Conservation (phyloP, 2,113 vertebrate genomes). For the Rhagologus leucostigma region DNA sequence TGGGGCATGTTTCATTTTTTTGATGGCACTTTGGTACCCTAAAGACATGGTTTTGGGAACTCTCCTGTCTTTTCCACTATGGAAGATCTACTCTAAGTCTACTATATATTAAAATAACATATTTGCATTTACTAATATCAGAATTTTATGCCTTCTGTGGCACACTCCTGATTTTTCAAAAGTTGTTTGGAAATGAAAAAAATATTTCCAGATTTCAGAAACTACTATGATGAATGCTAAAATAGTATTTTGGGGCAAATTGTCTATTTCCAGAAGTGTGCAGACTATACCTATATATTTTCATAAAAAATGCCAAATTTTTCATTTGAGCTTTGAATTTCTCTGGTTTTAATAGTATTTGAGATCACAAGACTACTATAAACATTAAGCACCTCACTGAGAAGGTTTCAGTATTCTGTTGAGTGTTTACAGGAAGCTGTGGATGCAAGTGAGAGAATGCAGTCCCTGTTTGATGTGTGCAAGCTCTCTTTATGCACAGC, state of each 20-base stretch:
- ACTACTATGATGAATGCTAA: background rate
- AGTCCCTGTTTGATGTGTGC: background rate
- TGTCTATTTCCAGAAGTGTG: background rate
- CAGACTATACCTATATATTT: background rate
- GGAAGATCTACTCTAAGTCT: background rate
- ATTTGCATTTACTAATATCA: background rate
- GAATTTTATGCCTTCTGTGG: background rate
- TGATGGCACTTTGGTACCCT: background rate
- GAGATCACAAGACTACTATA: background rate
- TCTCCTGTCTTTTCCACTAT: background rate
- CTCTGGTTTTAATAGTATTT: background rate
- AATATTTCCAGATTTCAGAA: background rate
- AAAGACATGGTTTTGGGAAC: background rate
- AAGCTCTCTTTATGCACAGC: background rate
- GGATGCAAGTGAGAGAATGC: background rate
- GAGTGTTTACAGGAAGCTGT: background rate
- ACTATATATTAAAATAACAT: background rate
- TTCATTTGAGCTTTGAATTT: background rate
- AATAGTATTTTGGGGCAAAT: background rate
- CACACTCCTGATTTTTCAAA: background rate
- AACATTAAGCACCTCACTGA: background rate
- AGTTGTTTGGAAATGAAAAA: background rate
- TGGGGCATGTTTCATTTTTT: background rate
- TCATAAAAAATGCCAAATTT: background rate
- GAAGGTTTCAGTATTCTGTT: background rate